Evolutionary conservation across 2,888 invertebrate genomes (phyloP).

Genomic region (Apotomis betuletana): DNA sequence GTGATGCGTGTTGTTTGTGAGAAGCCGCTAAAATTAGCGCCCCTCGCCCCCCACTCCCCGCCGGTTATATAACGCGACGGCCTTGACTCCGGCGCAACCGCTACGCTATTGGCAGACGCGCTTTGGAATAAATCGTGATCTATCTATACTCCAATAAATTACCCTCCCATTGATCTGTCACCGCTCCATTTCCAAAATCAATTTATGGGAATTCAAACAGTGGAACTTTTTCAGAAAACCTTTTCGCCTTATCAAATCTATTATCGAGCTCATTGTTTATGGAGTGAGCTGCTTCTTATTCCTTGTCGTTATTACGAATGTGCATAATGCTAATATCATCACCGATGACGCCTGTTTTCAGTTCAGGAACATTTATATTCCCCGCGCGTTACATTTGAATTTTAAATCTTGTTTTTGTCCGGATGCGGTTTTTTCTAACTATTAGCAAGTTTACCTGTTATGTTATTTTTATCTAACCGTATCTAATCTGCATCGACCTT

Average conservation of each 20-base stretch:
- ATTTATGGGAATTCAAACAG: slow-evolving; percentile 5
- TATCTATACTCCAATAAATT: slow-evolving; percentile 36
- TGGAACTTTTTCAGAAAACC: slow-evolving; percentile 45
- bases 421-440: not conserved
- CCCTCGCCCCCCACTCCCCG: slow-evolving; percentile 63
- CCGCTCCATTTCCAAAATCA: slow-evolving; percentile 20
- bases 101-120: slow-evolving; percentile 59
- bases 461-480: slow-evolving; percentile 40
- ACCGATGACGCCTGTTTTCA: slow-evolving; percentile 13
- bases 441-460: not conserved
- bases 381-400: not conserved
- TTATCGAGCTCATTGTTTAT: slow-evolving; percentile 24
- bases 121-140: slow-evolving; percentile 36
- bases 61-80: slow-evolving; percentile 76
- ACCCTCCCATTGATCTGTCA: slow-evolving; percentile 42
- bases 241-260: slow-evolving; percentile 43
- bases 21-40: slow-evolving; percentile 78
- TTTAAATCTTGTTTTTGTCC: not conserved
- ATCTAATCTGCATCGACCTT: slow-evolving; percentile 65
- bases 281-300: slow-evolving; percentile 16
- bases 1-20: slow-evolving; percentile 69
- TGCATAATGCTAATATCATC: slow-evolving; percentile 15
- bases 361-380: not conserved
- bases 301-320: slow-evolving; percentile 8
- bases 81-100: slow-evolving; percentile 82